Evolutionary conservation across 2,797 vertebrate species (phyloP), one percentile per base, ranked within the genome.

Genomic region (Arnoldichthys spilopterus): DNA sequence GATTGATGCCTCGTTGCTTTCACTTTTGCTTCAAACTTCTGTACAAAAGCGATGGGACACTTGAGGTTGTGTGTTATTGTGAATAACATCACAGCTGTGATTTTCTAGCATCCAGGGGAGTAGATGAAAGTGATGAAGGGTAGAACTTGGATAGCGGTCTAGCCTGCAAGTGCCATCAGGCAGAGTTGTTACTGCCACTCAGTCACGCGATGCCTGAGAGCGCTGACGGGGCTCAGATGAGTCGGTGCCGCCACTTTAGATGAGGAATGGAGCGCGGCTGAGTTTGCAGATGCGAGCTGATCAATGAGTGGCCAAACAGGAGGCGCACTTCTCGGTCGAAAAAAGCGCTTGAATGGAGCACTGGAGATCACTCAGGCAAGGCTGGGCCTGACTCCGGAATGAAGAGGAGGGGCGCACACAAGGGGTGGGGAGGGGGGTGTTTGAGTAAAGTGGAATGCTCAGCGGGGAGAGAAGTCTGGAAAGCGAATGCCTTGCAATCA

Each of bases 251-350:
- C 56, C 32, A 59, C 28, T 34, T 51, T 26, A 22, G 74, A 67
- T 13, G 47, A 40, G 59, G n/a, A 34, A 76, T 54, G 71, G n/a
- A 67, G 67, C 62, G 3, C 40, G 54, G 67, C 22, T 45, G 79
- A 76, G 62, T 43, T 73, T 54, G 80, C 73, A 79, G 51, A 82
- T 56, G 67, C 22, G n/a, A 20, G 28, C 58, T 37, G 76, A 82
- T 85, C 74, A 66, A 79, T 63, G 49, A 45, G 58, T 34, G 63
- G 32, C 59, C 24, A 37, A 68, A 78, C 66, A 66, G 49, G 34
- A 69, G 54, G 16, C 26, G 71, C 30, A 12, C 34, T 51, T 49
- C 24, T 76, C 22, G 30, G 62, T 28, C 64, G 26, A 37, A 61
- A 64, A 58, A 51, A 63, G 53, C 20, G 49, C 26, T 40, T 28